Evolutionary conservation across 2,797 vertebrate genomes (phyloP).

Genomic region (Anguilla marmorata): DNA sequence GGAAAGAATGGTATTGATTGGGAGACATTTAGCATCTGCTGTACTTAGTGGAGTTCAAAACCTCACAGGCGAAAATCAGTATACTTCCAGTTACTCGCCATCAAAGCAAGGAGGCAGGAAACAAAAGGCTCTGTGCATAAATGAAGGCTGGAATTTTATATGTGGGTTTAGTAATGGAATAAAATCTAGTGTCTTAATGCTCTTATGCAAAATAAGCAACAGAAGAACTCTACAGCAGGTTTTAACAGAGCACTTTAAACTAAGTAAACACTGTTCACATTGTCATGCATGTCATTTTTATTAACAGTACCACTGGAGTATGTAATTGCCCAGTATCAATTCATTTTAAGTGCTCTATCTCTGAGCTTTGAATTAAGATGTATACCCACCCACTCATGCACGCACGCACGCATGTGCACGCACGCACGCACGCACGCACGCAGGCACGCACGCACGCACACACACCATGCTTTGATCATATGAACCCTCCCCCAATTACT

Average conservation of each 20-base stretch:
- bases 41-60: slow-evolving; percentile 41
- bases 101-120: slow-evolving; percentile 30
- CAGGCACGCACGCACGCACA: no score
- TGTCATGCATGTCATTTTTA: background rate
- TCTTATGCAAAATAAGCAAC: background rate
- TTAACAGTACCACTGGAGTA: background rate
- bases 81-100: slow-evolving; percentile 35
- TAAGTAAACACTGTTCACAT: background rate
- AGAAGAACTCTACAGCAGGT: background rate
- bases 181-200: background rate
- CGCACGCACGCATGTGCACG: no score
- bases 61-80: slow-evolving; percentile 48
- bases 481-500: background rate
- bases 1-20: slow-evolving; percentile 57
- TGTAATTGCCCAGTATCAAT: background rate
- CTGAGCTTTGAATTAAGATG: background rate
- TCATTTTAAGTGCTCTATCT: background rate
- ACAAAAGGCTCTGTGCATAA: background rate
- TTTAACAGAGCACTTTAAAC: background rate
- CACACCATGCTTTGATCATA: background rate
- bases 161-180: background rate
- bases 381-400: background rate
- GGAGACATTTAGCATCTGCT: slow-evolving; percentile 62
- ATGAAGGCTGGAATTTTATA: background rate
- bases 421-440: no score